Evolutionary conservation across 2,888 invertebrate genomes (phyloP).

Genomic region (Furcula furcula): DNA sequence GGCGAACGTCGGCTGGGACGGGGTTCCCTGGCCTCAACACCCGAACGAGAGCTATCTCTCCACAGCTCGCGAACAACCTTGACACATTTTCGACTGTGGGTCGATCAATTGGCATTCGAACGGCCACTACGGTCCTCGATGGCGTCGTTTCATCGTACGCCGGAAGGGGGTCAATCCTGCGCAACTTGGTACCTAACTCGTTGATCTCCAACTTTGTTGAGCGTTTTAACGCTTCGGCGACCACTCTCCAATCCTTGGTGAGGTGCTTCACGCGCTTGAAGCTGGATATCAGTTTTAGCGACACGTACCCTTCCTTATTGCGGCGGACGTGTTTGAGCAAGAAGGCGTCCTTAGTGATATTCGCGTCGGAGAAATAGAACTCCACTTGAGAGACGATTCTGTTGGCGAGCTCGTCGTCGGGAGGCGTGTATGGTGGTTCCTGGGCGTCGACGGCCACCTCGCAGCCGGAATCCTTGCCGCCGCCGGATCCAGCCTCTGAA

Average conservation of each 20-base stretch:
- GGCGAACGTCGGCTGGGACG: conserved; percentile 94
- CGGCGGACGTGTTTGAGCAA: conserved; percentile 96
- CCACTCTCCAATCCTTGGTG: conserved; percentile 96
- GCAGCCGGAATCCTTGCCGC: conserved; percentile 86
- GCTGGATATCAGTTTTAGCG: conserved; percentile 95
- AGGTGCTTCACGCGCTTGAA: conserved; percentile 97
- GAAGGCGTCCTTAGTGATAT: conserved; percentile 97
- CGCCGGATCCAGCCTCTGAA: conserved; percentile 83
- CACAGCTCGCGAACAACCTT: conserved; percentile 92
- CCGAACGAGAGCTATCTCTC: conserved; percentile 94
- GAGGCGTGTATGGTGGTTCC: conserved; percentile 85
- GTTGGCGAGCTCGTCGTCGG: conserved; percentile 88
- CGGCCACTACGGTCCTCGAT: conserved; percentile 94
- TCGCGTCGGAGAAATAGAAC: conserved; percentile 97
- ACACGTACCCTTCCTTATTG: conserved; percentile 97
- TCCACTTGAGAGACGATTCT: conserved; percentile 94
- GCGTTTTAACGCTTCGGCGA: conserved; percentile 91
- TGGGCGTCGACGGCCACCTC: conserved; percentile 82
- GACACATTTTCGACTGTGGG: conserved; percentile 95
- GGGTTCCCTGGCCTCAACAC: conserved; percentile 94
- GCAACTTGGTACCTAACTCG: conserved; percentile 93
- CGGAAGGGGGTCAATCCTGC: conserved; percentile 92
- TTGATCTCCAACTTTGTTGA: conserved; percentile 93
- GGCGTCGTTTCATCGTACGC: conserved; percentile 96
- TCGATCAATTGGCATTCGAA: conserved; percentile 91